Evolutionary conservation across 2,113 vertebrate genomes (phyloP).

Genomic region (Neopipo cinnamomea): DNA sequence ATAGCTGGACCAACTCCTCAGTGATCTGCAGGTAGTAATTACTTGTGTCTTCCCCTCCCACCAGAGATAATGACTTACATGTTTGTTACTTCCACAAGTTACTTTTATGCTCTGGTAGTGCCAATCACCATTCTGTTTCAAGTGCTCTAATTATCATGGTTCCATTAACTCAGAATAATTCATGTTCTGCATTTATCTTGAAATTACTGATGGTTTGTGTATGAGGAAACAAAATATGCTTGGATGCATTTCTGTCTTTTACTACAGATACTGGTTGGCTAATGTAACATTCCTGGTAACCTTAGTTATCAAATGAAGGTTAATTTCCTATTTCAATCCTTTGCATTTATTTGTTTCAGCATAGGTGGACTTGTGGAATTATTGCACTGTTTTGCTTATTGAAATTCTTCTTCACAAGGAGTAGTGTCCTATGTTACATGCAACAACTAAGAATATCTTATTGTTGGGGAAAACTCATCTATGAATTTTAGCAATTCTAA

Average conservation of each 20-base stretch:
- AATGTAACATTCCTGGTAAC: not conserved
- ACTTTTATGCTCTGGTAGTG: not conserved
- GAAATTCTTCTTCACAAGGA: not conserved
- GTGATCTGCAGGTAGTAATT: not conserved
- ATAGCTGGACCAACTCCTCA: not conserved
- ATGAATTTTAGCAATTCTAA: not conserved
- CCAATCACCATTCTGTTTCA: not conserved
- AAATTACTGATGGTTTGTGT: not conserved
- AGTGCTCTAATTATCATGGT: not conserved
- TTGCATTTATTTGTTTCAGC: not conserved
- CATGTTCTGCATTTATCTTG: not conserved
- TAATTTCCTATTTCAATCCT: not conserved
- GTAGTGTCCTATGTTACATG: not conserved
- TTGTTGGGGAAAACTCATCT: not conserved
- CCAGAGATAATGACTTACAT: not conserved
- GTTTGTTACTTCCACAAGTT: not conserved
- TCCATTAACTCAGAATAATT: not conserved
- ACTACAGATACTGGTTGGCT: not conserved
- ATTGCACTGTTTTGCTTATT: not conserved
- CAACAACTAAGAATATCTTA: not conserved
- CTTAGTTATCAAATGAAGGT: not conserved
- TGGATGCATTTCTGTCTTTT: not conserved
- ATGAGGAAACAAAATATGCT: not conserved
- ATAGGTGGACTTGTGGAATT: not conserved
- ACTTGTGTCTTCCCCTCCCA: not conserved